phyloP scores from a whole-genome alignment of 2,888 invertebrate species.

The Hetaerina titia region DNA sequence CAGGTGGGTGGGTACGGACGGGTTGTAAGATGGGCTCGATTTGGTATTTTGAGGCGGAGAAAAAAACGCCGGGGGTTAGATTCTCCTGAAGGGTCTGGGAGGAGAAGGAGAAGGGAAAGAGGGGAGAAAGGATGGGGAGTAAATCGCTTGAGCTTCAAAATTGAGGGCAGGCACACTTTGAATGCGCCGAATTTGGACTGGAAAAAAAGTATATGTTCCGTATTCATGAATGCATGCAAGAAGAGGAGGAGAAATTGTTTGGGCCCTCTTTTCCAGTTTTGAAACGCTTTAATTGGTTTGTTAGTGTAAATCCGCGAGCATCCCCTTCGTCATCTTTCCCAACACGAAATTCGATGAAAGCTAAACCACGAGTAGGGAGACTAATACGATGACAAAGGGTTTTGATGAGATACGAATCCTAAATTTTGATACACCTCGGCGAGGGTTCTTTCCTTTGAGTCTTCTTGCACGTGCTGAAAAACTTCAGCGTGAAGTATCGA shows the following conservation, averaged over 20 bases:
- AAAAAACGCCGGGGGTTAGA: background rate
- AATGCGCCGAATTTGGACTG: background rate
- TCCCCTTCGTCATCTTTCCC: background rate
- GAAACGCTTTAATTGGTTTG: background rate
- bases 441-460: background rate
- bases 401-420: background rate
- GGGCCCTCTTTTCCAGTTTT: background rate
- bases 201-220: background rate
- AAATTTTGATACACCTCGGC: background rate
- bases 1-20: background rate
- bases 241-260: background rate
- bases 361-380: background rate
- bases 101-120: background rate
- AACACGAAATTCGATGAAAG: background rate
- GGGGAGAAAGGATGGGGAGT: background rate
- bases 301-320: background rate
- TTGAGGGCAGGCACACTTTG: background rate
- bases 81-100: background rate
- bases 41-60: background rate
- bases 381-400: background rate
- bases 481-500: background rate
- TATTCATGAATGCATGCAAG: background rate
- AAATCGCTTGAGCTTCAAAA: background rate
- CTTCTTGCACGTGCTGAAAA: background rate
- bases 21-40: background rate